Conservation (phyloP, 1,140 invertebrate species). For the Belonocnema kinseyi region DNA sequence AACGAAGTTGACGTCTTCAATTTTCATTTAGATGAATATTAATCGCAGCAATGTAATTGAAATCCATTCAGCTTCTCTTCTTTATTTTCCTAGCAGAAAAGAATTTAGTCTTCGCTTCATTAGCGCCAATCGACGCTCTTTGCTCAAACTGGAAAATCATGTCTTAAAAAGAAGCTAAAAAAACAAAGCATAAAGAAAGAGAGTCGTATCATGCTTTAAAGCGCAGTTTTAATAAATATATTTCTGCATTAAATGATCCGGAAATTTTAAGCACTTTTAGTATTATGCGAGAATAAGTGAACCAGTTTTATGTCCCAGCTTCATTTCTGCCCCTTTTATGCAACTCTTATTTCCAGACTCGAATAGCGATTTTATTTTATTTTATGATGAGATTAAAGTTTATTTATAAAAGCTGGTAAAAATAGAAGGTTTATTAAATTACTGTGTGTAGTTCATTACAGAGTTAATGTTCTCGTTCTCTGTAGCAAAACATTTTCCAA, state of each 20-base stretch:
- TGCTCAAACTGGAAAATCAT: neutral
- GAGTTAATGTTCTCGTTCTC: too few species aligned
- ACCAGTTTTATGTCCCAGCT: conserved; percentile 1
- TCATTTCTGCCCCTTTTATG: conserved; percentile 10
- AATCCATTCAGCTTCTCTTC: conserved; percentile 1
- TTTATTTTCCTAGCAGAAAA: neutral
- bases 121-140: neutral
- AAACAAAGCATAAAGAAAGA: neutral
- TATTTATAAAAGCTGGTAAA: too few species aligned
- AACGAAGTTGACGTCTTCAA: neutral
- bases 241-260: neutral
- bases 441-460: too few species aligned
- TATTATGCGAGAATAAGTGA: conserved; percentile 16
- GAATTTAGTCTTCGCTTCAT: neutral
- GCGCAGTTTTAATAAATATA: conserved; percentile 10
- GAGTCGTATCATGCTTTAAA: neutral
- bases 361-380: neutral
- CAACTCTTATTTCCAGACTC: conserved; percentile 1
- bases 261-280: conserved; percentile 17
- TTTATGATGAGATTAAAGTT: too few species aligned
- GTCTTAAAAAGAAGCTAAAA: neutral
- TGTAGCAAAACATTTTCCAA: neutral
- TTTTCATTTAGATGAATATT: neutral
- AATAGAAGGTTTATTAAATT: too few species aligned
- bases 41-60: neutral